These are phyloP conservation scores for Ellobium chinense DNA, from an alignment of 2,888 invertebrate species.

Conservation along the genomic window DNA sequence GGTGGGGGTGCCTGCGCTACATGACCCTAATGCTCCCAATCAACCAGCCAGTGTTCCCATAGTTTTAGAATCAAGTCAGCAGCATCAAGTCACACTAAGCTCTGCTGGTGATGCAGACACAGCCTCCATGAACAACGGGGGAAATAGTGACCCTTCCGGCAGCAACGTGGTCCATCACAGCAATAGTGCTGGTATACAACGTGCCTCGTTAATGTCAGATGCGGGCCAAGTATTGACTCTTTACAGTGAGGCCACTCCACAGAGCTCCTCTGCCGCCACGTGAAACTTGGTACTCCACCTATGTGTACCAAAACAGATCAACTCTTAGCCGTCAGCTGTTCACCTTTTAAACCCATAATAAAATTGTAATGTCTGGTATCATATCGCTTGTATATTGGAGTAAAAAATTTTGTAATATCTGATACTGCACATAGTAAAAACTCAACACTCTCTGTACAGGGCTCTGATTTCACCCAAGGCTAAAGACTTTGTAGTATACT, in stretches of 20 bases:
- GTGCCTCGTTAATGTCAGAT: conserved; percentile 34
- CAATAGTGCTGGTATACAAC: conserved; percentile 17
- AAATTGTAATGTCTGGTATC: too few species aligned
- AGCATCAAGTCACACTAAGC: conserved; percentile 27
- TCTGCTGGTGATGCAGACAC: neutral
- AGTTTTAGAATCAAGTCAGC: conserved; percentile 34
- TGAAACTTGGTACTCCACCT: too few species aligned
- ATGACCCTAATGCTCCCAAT: conserved; percentile 42
- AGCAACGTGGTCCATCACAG: neutral
- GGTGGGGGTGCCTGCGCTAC: conserved; percentile 43
- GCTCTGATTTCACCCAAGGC: too few species aligned
- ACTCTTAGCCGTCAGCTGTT: too few species aligned
- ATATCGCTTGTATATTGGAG: too few species aligned
- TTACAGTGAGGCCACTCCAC: conserved; percentile 31
- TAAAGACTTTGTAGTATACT: too few species aligned
- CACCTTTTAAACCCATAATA: too few species aligned
- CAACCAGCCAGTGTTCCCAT: conserved; percentile 37
- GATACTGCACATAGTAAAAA: too few species aligned
- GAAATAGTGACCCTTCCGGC: neutral
- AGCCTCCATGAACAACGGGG: neutral
- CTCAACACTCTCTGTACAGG: too few species aligned
- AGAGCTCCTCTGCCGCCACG: conserved; percentile 24
- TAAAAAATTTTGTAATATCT: too few species aligned
- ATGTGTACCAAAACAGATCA: too few species aligned
- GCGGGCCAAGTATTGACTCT: conserved; percentile 44